Base-by-base conservation (phyloP, 2,888 invertebrate species). In the Chymomyza caudatula region DNA sequence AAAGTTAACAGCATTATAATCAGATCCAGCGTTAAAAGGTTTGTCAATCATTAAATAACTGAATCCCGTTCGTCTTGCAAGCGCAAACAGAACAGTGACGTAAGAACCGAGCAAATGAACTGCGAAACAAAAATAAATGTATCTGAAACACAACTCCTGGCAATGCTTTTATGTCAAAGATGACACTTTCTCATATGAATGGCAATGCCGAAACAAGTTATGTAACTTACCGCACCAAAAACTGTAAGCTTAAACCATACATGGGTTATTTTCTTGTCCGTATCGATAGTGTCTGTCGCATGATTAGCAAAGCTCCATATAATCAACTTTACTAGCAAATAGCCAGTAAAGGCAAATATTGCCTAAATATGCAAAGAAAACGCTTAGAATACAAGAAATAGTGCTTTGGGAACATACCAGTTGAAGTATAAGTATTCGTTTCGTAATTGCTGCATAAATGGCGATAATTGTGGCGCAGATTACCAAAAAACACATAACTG, bases 251-350 rank as follows among this genome's bases (percentile, higher is more conserved):
- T 51, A 8, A 51, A 19, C 23, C 51, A 51, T 19, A 51, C 0
- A 20, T 51, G 4, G 0, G 22, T 51, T 4, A 51, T 3, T 17
- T 13, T 17, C n/a, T 47, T 13, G 11, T 44, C 49, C n/a, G 49
- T 2, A 57, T 15, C 0, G 37, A 2, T 2, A 72, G 2, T 1
- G 72, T 42, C 0, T 44, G 11, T 3, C 15, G 1, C 37, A 56
- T 59, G 0, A 72, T 59, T 37, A 2, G 37, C 49, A 6, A 20
- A 1, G 8, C 54, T 2, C 4, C 43, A 37, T 17, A 71, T 4
- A 2, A 63, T n/a, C 2, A 73, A 6, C 6, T 71, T 71, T 5
- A 47, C 19, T 6, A 68, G 13, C 1, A 63, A 23, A 17, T 57
- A 67, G 2, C 3, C 3, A 4, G 57, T 8, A 11, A 71, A 8